These are phyloP conservation scores for Amblyornis subalaris DNA, from an alignment of 2,113 vertebrate species.

Conservation along the genomic window DNA sequence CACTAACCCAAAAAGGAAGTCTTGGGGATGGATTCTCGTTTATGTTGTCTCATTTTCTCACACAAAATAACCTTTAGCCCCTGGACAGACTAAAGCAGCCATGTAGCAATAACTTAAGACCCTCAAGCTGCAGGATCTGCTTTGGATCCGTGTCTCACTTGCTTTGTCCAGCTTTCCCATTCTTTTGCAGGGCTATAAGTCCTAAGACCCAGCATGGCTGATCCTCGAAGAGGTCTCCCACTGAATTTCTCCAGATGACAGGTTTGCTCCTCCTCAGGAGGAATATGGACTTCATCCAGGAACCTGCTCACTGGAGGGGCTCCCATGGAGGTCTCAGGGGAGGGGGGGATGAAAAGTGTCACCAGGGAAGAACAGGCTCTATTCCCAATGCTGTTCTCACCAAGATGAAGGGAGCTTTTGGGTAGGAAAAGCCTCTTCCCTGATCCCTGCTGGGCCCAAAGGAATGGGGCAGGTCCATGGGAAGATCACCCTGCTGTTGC, in stretches of 20 bases:
- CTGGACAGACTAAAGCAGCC: not conserved
- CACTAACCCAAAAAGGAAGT: not conserved
- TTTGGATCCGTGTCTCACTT: fast-evolving
- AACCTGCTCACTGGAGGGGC: fast-evolving
- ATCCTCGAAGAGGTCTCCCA: not conserved
- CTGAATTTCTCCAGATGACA: not conserved
- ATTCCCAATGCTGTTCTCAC: not conserved
- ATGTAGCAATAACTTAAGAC: not conserved
- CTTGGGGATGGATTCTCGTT: not conserved
- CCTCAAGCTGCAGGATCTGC: not conserved
- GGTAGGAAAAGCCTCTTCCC: not conserved
- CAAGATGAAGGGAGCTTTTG: not conserved
- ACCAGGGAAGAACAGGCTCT: not conserved
- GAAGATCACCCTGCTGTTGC: not conserved
- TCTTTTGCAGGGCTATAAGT: not conserved
- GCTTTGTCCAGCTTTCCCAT: not conserved
- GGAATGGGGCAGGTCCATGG: not conserved
- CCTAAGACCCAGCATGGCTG: fast-evolving
- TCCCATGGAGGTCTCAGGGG: not conserved
- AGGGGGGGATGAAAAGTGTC: not conserved
- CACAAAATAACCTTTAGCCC: not conserved
- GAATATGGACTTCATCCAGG: fast-evolving
- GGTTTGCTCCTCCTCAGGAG: not conserved
- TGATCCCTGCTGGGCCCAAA: not conserved
- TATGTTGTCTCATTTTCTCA: not conserved